A percentile compares a stretch with the other conserved stretches of the same genome.
These are phyloP conservation scores for Tromatobia lineatoria DNA, from an alignment of 2,888 invertebrate genomes.

Conservation along the genomic window DNA sequence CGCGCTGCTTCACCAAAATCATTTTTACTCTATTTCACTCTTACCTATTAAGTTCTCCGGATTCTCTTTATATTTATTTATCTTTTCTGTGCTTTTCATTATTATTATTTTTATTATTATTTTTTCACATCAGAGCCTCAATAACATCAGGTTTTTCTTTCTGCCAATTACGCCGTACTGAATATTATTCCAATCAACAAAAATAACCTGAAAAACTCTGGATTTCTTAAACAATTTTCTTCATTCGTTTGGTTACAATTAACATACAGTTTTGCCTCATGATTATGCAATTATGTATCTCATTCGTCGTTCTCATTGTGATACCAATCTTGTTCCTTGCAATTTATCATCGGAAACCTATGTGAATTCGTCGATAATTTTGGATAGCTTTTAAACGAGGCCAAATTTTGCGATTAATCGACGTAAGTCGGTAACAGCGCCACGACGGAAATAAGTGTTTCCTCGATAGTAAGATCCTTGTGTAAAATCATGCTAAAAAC, in stretches of 20 bases:
- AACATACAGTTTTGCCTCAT: not conserved
- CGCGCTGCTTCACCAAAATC: slow-evolving; percentile 3
- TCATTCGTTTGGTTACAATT: not conserved
- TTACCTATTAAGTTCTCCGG: not conserved
- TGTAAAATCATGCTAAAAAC: not conserved
- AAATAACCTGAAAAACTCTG: not conserved
- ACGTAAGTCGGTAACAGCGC: not conserved
- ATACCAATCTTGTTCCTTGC: slow-evolving; percentile 52
- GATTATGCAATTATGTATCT: not conserved
- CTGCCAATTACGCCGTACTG: not conserved
- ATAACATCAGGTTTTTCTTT: not conserved
- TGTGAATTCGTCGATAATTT: not conserved
- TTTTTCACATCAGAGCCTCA: not conserved
- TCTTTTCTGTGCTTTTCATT: not conserved
- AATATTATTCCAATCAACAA: not conserved
- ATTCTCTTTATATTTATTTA: slow-evolving; percentile 13
- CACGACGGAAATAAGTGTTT: slow-evolving; percentile 1
- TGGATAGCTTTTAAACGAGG: not conserved
- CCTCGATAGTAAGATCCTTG: not conserved
- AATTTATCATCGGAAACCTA: not conserved
- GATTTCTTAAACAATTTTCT: not conserved
- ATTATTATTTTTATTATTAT: not conserved
- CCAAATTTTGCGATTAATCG: not conserved
- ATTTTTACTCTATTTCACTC: slow-evolving; percentile 7
- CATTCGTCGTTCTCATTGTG: slow-evolving; percentile 35